These are phyloP conservation scores for Capitella teleta DNA, from an alignment of 1,140 invertebrate species.

Conservation along the genomic window DNA sequence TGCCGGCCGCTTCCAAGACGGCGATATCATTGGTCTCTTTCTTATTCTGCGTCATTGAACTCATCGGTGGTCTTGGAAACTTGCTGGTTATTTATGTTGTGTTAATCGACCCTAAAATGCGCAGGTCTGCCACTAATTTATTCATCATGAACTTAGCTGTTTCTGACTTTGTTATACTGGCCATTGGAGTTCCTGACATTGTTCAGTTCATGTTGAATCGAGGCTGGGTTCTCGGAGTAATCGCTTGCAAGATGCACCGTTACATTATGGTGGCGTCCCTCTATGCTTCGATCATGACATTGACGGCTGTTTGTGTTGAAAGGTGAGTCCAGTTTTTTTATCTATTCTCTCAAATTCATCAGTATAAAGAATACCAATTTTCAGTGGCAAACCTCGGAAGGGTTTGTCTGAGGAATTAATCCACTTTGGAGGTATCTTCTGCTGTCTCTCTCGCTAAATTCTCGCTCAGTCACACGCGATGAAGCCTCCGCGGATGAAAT, in stretches of 20 bases:
- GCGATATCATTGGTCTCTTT: conserved; percentile 7
- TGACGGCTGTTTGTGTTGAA: conserved; percentile 38
- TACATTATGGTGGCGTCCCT: conserved; percentile 33
- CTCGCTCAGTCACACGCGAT: too few species aligned
- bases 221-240: conserved; percentile 34
- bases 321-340: conserved; percentile 30
- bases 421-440: too few species aligned
- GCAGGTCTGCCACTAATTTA: conserved; percentile 36
- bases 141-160: conserved; percentile 41
- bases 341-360: not conserved
- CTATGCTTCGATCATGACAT: conserved; percentile 37
- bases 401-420: too few species aligned
- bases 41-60: conserved; percentile 24
- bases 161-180: conserved; percentile 39
- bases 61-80: conserved; percentile 35
- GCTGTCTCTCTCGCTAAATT: too few species aligned
- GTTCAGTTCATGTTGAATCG: conserved; percentile 35
- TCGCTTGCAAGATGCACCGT: conserved; percentile 30
- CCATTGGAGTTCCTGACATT: conserved; percentile 39
- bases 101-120: conserved; percentile 35
- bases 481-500: too few species aligned
- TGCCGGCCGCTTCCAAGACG: not conserved
- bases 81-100: conserved; percentile 36
- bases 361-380: too few species aligned
- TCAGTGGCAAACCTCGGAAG: too few species aligned